Evolutionary conservation across 2,113 vertebrate species (phyloP).

Genomic region (Ceyx margarethae): DNA sequence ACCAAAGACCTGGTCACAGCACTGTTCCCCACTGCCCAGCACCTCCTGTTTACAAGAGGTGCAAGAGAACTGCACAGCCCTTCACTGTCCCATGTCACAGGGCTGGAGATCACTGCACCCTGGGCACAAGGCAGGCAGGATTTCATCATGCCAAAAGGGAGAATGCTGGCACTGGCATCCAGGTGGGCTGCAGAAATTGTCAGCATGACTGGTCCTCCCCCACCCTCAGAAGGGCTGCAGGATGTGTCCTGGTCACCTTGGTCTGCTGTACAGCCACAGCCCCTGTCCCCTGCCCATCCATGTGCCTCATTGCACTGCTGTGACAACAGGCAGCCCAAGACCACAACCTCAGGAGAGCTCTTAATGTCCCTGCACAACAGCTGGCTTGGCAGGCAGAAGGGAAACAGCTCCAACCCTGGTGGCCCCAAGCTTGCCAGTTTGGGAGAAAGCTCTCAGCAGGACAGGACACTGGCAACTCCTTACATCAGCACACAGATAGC

Average conservation of each 20-base stretch:
- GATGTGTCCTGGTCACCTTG: background rate
- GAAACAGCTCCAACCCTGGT: background rate
- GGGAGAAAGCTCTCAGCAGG: background rate
- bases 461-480: background rate
- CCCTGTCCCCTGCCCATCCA: background rate
- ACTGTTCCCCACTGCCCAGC: background rate
- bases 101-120: background rate
- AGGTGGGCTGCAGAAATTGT: too few species aligned
- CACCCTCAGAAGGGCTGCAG: background rate
- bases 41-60: background rate
- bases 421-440: background rate
- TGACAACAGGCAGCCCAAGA: background rate
- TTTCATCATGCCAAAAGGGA: background rate
- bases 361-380: fast-evolving
- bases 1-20: background rate
- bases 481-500: background rate
- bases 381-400: background rate
- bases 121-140: background rate
- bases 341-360: background rate
- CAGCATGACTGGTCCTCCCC: background rate
- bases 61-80: background rate
- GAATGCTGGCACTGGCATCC: background rate
- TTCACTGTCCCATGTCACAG: background rate
- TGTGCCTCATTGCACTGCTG: background rate
- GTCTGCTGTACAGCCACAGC: background rate